These are phyloP conservation scores for Manacus vitellinus DNA, from an alignment of 2,113 vertebrate genomes.

Conservation along the genomic window DNA sequence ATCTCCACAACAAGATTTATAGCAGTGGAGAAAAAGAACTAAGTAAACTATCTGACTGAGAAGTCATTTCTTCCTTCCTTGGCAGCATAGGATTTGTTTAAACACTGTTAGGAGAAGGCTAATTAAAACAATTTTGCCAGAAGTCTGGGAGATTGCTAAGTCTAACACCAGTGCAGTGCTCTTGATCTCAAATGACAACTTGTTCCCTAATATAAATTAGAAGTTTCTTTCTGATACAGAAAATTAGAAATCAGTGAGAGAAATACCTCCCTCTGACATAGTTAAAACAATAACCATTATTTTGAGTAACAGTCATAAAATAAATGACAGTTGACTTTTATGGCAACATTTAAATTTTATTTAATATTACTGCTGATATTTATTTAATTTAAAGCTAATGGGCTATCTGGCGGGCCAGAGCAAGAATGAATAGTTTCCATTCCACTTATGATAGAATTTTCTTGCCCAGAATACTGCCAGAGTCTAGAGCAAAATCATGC, in stretches of 20 bases:
- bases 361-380: slow-evolving; percentile 72
- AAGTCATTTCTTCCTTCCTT: slow-evolving; percentile 74
- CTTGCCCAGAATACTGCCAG: background rate
- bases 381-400: slow-evolving; percentile 72
- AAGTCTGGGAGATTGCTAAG: slow-evolving; percentile 64
- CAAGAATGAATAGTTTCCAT: slow-evolving; percentile 45
- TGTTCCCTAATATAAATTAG: slow-evolving; percentile 56
- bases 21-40: slow-evolving; percentile 70
- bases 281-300: slow-evolving; percentile 61
- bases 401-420: slow-evolving; percentile 38
- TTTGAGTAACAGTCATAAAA: slow-evolving; percentile 72
- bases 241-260: slow-evolving; percentile 59
- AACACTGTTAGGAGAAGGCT: slow-evolving; percentile 68
- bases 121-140: slow-evolving; percentile 80
- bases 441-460: background rate
- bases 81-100: slow-evolving; percentile 70
- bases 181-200: slow-evolving; percentile 65
- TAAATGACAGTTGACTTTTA: slow-evolving; percentile 75
- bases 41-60: slow-evolving; percentile 77
- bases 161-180: slow-evolving; percentile 49
- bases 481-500: background rate
- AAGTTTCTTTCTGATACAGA: slow-evolving; percentile 57
- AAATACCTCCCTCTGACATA: slow-evolving; percentile 55
- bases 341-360: slow-evolving; percentile 68
- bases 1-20: slow-evolving; percentile 76